Base-by-base conservation (phyloP, 2,888 invertebrate genomes). In the Acleris emargana region DNA sequence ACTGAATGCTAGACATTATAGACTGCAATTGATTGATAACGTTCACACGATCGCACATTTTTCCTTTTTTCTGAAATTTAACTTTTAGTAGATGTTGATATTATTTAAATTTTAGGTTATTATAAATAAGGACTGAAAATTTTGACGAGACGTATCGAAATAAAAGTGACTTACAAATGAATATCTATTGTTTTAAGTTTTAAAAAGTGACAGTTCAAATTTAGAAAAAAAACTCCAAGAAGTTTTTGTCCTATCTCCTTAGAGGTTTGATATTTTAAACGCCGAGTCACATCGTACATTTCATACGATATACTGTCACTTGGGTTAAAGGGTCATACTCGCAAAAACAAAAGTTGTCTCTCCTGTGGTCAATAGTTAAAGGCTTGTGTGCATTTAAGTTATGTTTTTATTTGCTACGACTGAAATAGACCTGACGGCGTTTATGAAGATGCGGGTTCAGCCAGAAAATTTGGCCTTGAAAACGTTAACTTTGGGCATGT, bases 1-100 rank as follows among this genome's bases (percentile, higher is more conserved):
- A 91, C 91, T 81, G 76, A 72, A 92, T 84, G 52, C 86, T 77
- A 20, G 84, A 84, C 83, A 89, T 90, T 17, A 92, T 81, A 55
- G 80, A 77, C 75, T 89, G 88, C 50, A 92, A 69, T 77, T 84
- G 83, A 66, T 75, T 78, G 57, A 91, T 90, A 51, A 89, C 75
- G 52, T 80, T 80, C 84, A 87, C 83, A 57, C 91, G 81, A 67
- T 90, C 86, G 70, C 91, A 92, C 91, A 92, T 92, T 76, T 79
- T 83, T 69, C 45, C 53, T 54, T 67, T 67, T 68, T 69, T 69
- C 64, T 73, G 52, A 64, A 71, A 73, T 55, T 32, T 62, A 70
- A 69, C 53, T 38, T 64, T 62, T 50, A 42, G 67, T 47, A 62
- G 68, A 62, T 64, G 59, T 60, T 50, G 43, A 50, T 42, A 5